A percentile compares a stretch with the other conserved stretches of the same genome.
phyloP scores from a whole-genome alignment of 2,113 vertebrate genomes.

The Ameiurus melas region DNA sequence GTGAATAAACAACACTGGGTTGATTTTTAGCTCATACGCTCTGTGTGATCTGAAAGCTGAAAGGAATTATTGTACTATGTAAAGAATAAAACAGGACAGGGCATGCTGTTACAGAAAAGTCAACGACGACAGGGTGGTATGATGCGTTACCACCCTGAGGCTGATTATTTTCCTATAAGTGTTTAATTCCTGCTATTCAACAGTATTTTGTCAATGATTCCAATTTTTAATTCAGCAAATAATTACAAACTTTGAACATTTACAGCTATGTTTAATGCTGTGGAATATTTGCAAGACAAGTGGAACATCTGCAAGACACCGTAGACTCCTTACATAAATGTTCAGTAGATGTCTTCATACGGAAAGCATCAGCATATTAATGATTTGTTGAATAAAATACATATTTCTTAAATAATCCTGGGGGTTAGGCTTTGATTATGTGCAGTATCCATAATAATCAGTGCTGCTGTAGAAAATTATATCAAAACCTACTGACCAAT shows the following conservation, averaged over 20 bases:
- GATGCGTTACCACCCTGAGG: neutral
- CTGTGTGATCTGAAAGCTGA: neutral
- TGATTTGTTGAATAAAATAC: neutral
- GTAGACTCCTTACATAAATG: neutral
- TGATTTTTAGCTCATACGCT: neutral
- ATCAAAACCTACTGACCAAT: neutral
- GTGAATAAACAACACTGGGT: conserved; percentile 16
- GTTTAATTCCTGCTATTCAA: neutral
- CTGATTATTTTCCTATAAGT: neutral
- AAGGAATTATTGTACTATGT: neutral
- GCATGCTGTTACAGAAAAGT: neutral
- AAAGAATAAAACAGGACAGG: neutral
- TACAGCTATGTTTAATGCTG: neutral
- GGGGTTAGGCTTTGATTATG: neutral
- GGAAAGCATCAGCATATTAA: neutral
- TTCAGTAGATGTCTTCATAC: neutral
- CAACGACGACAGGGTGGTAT: neutral
- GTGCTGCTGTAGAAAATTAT: too few species aligned
- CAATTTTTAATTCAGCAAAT: neutral
- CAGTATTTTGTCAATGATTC: neutral
- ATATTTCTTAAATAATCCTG: neutral
- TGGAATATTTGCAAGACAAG: neutral
- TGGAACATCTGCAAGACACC: conserved; percentile 1
- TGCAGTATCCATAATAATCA: neutral
- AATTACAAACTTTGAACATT: neutral